Evolutionary conservation across 2,797 vertebrate species (phyloP), one percentile per base, ranked within the genome.

Genomic region (Garrulus glandarius): DNA sequence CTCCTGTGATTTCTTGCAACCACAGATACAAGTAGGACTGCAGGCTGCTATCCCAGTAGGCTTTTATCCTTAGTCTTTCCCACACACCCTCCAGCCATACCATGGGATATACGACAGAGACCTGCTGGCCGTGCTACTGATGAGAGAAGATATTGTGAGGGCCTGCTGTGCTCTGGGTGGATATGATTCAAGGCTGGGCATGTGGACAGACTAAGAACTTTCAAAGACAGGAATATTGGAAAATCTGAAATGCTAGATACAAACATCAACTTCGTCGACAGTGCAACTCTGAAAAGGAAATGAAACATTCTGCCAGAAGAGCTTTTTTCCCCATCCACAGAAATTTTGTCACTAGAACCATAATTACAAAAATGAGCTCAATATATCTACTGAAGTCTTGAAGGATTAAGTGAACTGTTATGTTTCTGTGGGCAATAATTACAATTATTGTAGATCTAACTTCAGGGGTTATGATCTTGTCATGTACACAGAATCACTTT

Each of bases 131-230:
- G 10, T 15, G 11, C 11, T 34, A 0, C 29, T 29, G 11, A 65
- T 41, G 16, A 57, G 9, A 82, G 20, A 29, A 53, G 29, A 13
- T 52, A 22, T 3, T 22, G 15, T 32, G 65, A 44, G 20, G 14
- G 4, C 26, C 23, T 92, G 53, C 13, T 27, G 6, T 55, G 19
- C 29, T 60, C 13, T 79, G 37, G 11, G 29, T 60, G 15, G 6
- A 10, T 79, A 17, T 36, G n/a, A 63, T 37, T 39, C 20, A 27
- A 74, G 14, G 10, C 0, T 3, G 21, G 1, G 2, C 1, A 1
- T 29, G 19, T 24, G 20, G 29, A 15, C 34, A 49, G 41, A 41
- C 11, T 9, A 39, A 80, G 43, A 70, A 37, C 19, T 83, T 80
- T 59, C 24, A 69, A 80, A 57, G 5, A 20, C 32, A 68, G 30